phyloP scores from a whole-genome alignment of 35 echinoderm and acorn worm species.

The Stichopus chloronotus region DNA sequence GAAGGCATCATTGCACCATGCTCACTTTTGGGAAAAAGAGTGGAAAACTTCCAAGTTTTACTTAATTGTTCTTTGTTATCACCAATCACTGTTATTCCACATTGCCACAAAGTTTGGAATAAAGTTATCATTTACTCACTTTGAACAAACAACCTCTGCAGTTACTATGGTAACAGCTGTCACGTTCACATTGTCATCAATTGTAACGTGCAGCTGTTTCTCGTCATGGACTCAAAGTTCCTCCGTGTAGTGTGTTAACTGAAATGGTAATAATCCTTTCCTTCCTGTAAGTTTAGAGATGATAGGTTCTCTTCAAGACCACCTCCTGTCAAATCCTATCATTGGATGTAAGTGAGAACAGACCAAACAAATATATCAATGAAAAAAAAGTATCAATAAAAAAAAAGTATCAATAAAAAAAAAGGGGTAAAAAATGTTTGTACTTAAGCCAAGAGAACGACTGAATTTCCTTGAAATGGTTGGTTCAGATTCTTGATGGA shows the following conservation, averaged over 20 bases:
- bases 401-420: background rate
- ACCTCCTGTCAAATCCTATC: slow-evolving; percentile 86
- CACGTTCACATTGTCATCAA: too few species aligned
- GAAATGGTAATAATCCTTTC: slow-evolving; percentile 88
- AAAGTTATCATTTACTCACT: too few species aligned
- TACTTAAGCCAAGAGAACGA: background rate
- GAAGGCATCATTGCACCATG: too few species aligned
- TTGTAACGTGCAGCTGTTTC: too few species aligned
- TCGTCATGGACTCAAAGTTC: too few species aligned
- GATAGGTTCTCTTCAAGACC: slow-evolving; percentile 80
- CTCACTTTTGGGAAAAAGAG: too few species aligned
- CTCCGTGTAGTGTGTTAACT: slow-evolving; percentile 50
- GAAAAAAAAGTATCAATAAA: background rate
- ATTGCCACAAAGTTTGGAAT: too few species aligned
- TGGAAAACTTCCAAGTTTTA: too few species aligned
- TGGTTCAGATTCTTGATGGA: background rate
- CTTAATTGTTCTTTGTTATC: too few species aligned
- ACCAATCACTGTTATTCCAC: too few species aligned
- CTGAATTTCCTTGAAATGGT: background rate
- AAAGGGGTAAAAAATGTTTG: background rate
- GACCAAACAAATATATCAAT: background rate
- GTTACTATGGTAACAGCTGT: too few species aligned
- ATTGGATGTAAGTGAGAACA: background rate
- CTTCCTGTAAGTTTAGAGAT: slow-evolving; percentile 82
- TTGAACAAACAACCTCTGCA: too few species aligned